Evolutionary conservation across 2,113 vertebrate species (phyloP), one percentile per base, ranked within the genome.

Genomic region (Limanda limanda): DNA sequence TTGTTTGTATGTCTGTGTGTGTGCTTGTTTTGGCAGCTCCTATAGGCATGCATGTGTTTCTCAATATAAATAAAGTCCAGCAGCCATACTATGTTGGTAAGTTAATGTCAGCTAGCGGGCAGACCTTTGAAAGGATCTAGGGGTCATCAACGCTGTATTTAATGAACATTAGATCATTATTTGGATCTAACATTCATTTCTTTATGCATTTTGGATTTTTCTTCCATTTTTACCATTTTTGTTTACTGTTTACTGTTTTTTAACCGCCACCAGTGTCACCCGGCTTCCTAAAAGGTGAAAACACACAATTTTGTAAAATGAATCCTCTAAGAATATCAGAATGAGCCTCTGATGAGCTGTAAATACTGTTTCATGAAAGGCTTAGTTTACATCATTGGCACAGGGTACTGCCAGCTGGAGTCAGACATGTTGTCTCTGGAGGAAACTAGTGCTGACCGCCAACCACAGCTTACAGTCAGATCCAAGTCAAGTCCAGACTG

Each of bases 371-470:
- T 65, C 10, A 47, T 76, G 56, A 82, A 40, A 66, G 47, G 23
- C 10, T 4, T 42, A 14, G 42, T 76, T 78, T 67, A 55, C 67
- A 69, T 61, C 3, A 45, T 10, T 72, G 67, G 31, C 60, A 66
- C 15, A 23, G 23, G 60, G 18, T 14, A 1, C 21, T 21, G 51
- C 72, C 76, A 82, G 65, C 74, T 83, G 74, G 58, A 71, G 55
- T 76, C 56, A 40, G 66, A 80, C 47, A 76, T 67, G 31, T 59
- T 82, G 35, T 35, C 20, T 82, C 75, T 71, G 47, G 56, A 56
- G 37, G 15, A 68, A 76, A 59, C 60, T 63, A 56, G 2, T 5
- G 42, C 35, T 56, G 45, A 68, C 78, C 31, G 62, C 21, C 12
- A 35, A 58, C 55, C 42, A 31, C 31, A 58, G 20, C 20, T 54